phyloP scores from a whole-genome alignment of 1,140 invertebrate genomes.

The Tribolium castaneum region DNA sequence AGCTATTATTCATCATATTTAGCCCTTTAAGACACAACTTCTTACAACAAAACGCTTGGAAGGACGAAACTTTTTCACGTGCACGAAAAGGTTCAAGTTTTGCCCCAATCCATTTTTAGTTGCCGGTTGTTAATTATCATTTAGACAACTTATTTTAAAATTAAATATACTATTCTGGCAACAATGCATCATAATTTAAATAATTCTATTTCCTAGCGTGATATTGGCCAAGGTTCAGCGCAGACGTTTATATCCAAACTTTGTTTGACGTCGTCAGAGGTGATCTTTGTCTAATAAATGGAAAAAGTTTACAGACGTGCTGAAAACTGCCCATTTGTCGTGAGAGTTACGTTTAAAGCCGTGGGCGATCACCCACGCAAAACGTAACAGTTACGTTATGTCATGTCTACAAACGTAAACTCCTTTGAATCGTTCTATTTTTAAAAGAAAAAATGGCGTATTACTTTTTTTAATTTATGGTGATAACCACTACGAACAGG shows the following conservation, averaged over 20 bases:
- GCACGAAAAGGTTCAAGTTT: too few relatives aligned
- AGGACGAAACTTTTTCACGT: too few relatives aligned
- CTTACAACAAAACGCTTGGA: too few relatives aligned
- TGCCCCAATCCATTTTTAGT: too few relatives aligned
- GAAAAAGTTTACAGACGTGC: background rate
- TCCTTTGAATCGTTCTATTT: conserved; percentile 15
- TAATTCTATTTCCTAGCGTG: background rate
- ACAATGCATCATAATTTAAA: background rate
- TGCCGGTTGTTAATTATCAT: too few relatives aligned
- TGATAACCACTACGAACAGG: too few relatives aligned
- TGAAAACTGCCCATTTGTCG: conserved; percentile 12
- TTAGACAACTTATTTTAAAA: too few relatives aligned
- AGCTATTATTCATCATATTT: background rate
- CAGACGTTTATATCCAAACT: background rate
- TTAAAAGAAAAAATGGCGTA: background rate
- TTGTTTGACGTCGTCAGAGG: background rate
- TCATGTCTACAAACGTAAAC: conserved; percentile 8
- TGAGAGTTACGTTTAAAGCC: background rate
- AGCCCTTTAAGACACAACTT: background rate
- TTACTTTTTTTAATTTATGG: background rate
- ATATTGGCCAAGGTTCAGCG: conserved; percentile 9
- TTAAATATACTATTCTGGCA: background rate
- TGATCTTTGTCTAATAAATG: conserved; percentile 3
- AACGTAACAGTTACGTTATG: conserved; percentile 12
- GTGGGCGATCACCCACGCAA: background rate